Conservation (phyloP, 2,797 vertebrate genomes). For the Sternarchorhynchus goeldii region DNA sequence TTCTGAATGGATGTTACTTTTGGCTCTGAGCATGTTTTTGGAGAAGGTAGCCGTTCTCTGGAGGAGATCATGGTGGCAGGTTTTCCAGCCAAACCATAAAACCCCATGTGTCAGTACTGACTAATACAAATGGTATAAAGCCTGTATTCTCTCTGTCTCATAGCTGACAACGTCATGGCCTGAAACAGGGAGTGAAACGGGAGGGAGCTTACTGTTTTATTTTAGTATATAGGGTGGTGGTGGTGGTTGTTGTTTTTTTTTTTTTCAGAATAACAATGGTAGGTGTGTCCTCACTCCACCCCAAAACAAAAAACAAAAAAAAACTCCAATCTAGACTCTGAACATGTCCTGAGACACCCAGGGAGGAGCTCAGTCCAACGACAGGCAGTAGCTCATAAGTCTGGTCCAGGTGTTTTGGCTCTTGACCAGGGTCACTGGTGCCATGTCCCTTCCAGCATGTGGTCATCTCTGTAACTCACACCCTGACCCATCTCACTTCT, state of each 20-base stretch:
- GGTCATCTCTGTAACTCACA: too few species aligned
- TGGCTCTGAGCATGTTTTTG: conserved; percentile 23
- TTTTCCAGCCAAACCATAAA: conserved; percentile 39
- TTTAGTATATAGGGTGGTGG: neutral
- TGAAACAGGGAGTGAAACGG: neutral
- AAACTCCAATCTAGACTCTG: too few species aligned
- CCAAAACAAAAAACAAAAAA: too few species aligned
- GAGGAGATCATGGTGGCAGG: conserved; percentile 20
- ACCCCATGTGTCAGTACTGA: conserved; percentile 28
- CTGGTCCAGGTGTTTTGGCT: too few species aligned
- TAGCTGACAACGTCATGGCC: conserved; percentile 9
- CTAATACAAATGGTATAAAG: conserved; percentile 28
- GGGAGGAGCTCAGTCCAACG: too few species aligned
- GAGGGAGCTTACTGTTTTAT: neutral
- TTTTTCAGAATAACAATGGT: neutral
- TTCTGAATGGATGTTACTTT: conserved; percentile 16
- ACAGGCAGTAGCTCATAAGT: too few species aligned
- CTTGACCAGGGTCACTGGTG: too few species aligned
- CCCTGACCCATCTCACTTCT: too few species aligned
- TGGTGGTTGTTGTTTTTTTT: neutral
- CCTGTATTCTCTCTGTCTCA: conserved; percentile 12
- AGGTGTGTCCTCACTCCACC: neutral
- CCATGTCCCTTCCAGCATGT: too few species aligned
- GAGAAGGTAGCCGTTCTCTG: conserved; percentile 27
- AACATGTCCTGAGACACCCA: too few species aligned